phyloP scores from a whole-genome alignment of 2,888 invertebrate species.

The Agriopis leucophaearia region DNA sequence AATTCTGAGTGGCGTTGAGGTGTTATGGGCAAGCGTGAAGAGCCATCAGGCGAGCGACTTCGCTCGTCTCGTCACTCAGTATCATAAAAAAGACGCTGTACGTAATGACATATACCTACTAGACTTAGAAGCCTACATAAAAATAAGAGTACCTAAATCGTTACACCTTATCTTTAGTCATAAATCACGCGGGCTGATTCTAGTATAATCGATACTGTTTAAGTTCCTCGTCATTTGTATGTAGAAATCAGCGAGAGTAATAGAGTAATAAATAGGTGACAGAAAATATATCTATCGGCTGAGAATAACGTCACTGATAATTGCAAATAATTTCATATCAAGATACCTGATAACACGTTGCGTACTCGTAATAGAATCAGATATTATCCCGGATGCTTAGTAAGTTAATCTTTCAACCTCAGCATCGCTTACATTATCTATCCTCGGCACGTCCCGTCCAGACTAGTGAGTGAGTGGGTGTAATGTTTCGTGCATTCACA shows the following conservation, averaged over 20 bases:
- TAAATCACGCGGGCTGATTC: not conserved
- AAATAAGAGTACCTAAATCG: not conserved
- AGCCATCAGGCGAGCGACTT: too few species aligned
- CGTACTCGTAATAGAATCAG: slow-evolving; percentile 7
- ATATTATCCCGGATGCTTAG: slow-evolving; percentile 18
- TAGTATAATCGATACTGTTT: not conserved
- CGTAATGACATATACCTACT: too few species aligned
- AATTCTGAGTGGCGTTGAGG: too few species aligned
- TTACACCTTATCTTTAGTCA: not conserved
- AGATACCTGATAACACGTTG: slow-evolving; percentile 8
- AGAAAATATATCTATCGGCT: not conserved
- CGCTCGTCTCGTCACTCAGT: too few species aligned
- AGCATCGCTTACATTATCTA: slow-evolving; percentile 40
- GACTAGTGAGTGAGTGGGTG: slow-evolving; percentile 65
- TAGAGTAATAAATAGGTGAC: too few species aligned
- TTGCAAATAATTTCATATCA: slow-evolving; percentile 16
- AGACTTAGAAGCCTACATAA: too few species aligned
- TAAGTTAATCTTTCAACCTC: slow-evolving; percentile 35
- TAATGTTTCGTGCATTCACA: slow-evolving; percentile 76
- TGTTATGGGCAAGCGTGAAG: too few species aligned
- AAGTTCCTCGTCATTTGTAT: not conserved
- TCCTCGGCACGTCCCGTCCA: slow-evolving; percentile 49
- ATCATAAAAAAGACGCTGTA: too few species aligned
- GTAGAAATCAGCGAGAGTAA: not conserved
- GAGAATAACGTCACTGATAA: not conserved